phyloP scores from a whole-genome alignment of 2,888 invertebrate genomes.

The Crematogaster levior region DNA sequence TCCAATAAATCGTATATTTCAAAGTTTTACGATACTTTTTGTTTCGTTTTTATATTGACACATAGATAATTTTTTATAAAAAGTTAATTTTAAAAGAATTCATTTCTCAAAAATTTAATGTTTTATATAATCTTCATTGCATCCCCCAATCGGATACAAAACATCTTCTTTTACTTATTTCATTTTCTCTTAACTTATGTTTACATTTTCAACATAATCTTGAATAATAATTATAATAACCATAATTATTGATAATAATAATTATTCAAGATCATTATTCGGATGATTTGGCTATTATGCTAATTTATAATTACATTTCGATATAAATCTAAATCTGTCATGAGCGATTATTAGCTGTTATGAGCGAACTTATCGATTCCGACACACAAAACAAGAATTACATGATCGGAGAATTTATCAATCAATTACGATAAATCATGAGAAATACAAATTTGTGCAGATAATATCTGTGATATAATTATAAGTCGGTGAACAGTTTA shows the following conservation, averaged over 20 bases:
- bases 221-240: not conserved
- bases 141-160: not conserved
- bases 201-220: not conserved
- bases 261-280: no score
- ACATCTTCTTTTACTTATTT: not conserved
- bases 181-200: not conserved
- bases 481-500: not conserved
- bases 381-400: constrained; percentile 1
- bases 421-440: constrained; percentile 30
- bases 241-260: no score
- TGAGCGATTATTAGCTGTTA: no score
- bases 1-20: not conserved
- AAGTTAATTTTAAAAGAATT: not conserved
- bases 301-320: constrained; percentile 10
- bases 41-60: not conserved
- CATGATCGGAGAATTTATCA: constrained; percentile 8
- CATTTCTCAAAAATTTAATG: not conserved
- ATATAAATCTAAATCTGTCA: no score
- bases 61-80: not conserved
- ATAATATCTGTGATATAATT: constrained; percentile 6
- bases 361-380: no score
- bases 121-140: not conserved
- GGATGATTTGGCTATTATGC: not conserved
- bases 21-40: not conserved
- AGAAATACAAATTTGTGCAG: not conserved